These are phyloP conservation scores for Ophioderma brevispina DNA, from an alignment of 35 echinoderm and acorn worm genomes.

Conservation along the genomic window DNA sequence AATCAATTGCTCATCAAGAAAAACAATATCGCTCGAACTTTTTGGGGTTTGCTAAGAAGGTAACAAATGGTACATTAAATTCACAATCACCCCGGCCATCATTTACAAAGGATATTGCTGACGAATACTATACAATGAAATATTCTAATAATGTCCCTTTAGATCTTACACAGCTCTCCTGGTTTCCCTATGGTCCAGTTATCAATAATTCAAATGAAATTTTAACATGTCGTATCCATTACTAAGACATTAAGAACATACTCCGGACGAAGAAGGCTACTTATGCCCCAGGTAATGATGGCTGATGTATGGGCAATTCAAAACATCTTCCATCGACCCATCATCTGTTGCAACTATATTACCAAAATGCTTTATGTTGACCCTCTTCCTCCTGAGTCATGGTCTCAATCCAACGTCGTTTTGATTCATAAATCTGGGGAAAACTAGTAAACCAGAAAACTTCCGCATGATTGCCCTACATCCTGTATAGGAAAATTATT, in stretches of 20 bases:
- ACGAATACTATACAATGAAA: conserved; percentile 5
- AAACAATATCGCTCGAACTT: conserved; percentile 29
- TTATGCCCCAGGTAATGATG: neutral
- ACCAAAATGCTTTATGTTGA: neutral
- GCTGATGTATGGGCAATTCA: neutral
- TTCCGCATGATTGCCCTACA: conserved; percentile 43
- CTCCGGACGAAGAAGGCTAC: neutral
- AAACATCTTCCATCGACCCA: conserved; percentile 3
- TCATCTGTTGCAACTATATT: neutral
- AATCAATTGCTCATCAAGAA: conserved; percentile 1
- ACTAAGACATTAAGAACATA: neutral
- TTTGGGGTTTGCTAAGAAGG: conserved; percentile 1
- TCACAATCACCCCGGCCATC: neutral
- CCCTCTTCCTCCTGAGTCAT: neutral
- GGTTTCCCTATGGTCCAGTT: neutral
- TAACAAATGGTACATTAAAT: conserved; percentile 10
- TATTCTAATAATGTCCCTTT: neutral
- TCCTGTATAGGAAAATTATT: conserved; percentile 34
- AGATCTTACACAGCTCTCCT: conserved; percentile 18
- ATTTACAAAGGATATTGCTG: conserved; percentile 31
- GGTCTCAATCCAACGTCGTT: neutral
- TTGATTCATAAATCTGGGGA: conserved; percentile 16
- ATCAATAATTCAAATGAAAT: neutral
- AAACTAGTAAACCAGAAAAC: neutral
- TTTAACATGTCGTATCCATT: conserved; percentile 1